Conservation (phyloP, 2,888 invertebrate genomes). For the Formica aserva region DNA sequence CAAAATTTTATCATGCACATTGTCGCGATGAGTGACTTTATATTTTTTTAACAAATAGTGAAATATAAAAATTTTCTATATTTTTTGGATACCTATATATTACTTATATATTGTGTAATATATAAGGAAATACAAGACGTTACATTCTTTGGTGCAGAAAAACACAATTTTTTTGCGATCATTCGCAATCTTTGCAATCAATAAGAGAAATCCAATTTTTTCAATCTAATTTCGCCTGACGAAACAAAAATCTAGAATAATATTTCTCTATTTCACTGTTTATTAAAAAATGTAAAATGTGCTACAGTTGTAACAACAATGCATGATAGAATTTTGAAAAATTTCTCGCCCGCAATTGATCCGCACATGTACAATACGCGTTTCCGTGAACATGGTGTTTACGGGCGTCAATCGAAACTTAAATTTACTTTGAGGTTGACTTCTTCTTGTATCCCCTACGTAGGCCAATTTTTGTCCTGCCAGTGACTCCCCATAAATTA, state of each 20-base stretch:
- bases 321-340: background rate
- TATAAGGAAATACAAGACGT: too few species aligned
- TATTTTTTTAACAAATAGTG: too few species aligned
- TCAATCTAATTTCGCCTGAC: background rate
- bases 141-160: too few species aligned
- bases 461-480: constrained; percentile 71
- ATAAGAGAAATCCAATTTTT: background rate
- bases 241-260: background rate
- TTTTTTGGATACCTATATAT: too few species aligned
- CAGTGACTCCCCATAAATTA: constrained; percentile 82
- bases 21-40: too few species aligned
- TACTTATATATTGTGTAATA: too few species aligned
- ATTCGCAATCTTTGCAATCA: background rate
- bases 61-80: too few species aligned
- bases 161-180: too few species aligned
- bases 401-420: constrained; percentile 32
- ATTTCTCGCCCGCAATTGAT: background rate
- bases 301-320: background rate
- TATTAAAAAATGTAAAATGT: too few species aligned
- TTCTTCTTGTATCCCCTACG: constrained; percentile 45
- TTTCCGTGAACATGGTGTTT: background rate
- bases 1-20: background rate
- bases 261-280: too few species aligned
- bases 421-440: constrained; percentile 19
- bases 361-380: background rate